Evolutionary conservation across 92 coral and sea anemone species (phyloP).

Genomic region (Zoanthus sociatus): DNA sequence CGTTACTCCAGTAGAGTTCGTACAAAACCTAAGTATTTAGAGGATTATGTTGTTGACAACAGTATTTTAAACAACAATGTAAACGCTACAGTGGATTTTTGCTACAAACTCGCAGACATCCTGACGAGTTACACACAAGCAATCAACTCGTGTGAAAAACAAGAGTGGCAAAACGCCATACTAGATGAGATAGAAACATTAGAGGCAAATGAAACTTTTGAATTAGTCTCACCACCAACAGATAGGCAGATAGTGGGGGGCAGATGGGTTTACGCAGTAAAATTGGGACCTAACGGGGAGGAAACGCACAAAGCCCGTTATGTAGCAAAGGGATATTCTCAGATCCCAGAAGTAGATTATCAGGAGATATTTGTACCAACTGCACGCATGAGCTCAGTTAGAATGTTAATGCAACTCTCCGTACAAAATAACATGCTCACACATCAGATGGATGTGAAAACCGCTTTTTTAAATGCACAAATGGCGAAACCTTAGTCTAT

Average conservation of each 20-base stretch:
- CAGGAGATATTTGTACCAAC: constrained; percentile 63
- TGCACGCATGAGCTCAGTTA: constrained; percentile 61
- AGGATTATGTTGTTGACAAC: background rate
- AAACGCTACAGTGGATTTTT: constrained; percentile 59
- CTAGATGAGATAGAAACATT: constrained; percentile 58
- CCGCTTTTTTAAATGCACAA: constrained; percentile 50
- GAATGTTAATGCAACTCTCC: constrained; percentile 62
- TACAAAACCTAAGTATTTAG: constrained; percentile 50
- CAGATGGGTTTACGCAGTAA: constrained; percentile 67
- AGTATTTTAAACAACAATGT: constrained; percentile 47
- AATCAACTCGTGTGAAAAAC: constrained; percentile 55
- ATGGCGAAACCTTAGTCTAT: constrained; percentile 67
- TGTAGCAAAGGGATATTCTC: constrained; percentile 66
- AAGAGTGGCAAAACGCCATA: constrained; percentile 73
- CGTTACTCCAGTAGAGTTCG: constrained; percentile 54
- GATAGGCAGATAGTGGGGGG: constrained; percentile 75
- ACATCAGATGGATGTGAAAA: constrained; percentile 65
- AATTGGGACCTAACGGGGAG: constrained; percentile 54
- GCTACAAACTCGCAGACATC: constrained; percentile 62
- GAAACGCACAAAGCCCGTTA: constrained; percentile 65
- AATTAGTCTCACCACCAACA: constrained; percentile 64
- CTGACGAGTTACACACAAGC: constrained; percentile 56
- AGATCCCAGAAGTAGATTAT: constrained; percentile 55
- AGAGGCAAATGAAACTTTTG: constrained; percentile 59
- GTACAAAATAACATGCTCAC: constrained; percentile 41